A percentile compares a stretch with the other conserved stretches of the same genome.
These are phyloP conservation scores for Ancistrus triradiatus DNA, from an alignment of 2,113 vertebrate species.

Conservation along the genomic window DNA sequence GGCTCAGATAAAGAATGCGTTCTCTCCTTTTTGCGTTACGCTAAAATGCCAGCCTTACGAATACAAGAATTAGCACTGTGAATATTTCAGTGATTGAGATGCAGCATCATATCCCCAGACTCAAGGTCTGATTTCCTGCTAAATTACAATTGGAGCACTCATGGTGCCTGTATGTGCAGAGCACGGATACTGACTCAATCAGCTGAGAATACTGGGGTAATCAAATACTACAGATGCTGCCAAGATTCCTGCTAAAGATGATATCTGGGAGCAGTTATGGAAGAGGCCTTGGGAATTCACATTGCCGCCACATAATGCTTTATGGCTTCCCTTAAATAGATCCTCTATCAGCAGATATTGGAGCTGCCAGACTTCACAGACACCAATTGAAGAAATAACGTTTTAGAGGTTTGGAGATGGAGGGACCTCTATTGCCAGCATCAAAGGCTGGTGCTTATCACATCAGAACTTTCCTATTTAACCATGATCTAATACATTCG, in stretches of 20 bases:
- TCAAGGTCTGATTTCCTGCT: conserved; percentile 22
- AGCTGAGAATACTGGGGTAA: conserved; percentile 33
- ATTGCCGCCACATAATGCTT: conserved; percentile 49
- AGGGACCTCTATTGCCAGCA: conserved; percentile 9
- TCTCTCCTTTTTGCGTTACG: conserved; percentile 2
- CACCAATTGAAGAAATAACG: conserved; percentile 33
- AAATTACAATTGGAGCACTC: conserved; percentile 22
- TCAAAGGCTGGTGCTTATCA: conserved; percentile 34
- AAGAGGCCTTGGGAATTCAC: conserved; percentile 46
- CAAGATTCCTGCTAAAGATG: conserved; percentile 48
- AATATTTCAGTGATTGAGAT: conserved; percentile 29
- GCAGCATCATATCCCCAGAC: conserved; percentile 3
- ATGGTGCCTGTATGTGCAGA: conserved; percentile 23
- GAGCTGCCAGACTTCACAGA: conserved; percentile 41
- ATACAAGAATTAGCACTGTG: conserved; percentile 2
- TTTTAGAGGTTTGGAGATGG: conserved; percentile 29
- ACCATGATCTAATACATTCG: conserved; percentile 23
- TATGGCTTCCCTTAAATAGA: conserved; percentile 46
- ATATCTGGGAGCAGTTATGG: conserved; percentile 48
- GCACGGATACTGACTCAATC: conserved; percentile 37
- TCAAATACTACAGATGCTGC: conserved; percentile 49
- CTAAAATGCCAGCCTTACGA: conserved; percentile 7
- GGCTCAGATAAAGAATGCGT: neutral
- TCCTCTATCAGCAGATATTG: conserved; percentile 30
- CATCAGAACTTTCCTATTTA: conserved; percentile 32